phyloP scores from a whole-genome alignment of 2,797 vertebrate genomes.

The Anguilla pacifica region DNA sequence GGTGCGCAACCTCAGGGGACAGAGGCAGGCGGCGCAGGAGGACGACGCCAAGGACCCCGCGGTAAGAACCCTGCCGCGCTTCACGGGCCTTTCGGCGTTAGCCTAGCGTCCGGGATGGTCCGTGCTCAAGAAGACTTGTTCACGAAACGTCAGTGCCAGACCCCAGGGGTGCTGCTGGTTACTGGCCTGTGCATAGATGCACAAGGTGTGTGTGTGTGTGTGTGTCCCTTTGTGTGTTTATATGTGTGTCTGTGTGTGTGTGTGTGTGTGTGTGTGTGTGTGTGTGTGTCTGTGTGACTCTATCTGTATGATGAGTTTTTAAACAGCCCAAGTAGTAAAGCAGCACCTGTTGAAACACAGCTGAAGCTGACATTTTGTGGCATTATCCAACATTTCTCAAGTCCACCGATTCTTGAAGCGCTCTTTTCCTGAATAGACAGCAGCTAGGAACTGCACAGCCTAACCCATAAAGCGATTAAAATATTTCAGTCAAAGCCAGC shows the following conservation, averaged over 20 bases:
- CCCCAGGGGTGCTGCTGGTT: neutral
- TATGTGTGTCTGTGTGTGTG: neutral
- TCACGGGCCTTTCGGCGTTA: neutral
- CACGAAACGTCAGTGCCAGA: neutral
- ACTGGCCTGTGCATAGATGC: neutral
- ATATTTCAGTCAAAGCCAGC: too few relatives aligned
- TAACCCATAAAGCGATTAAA: too few relatives aligned
- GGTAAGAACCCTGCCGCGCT: slow-evolving; percentile 52
- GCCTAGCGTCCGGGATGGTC: neutral
- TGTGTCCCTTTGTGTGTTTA: neutral
- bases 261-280: neutral
- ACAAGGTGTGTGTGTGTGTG: neutral
- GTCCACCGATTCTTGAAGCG: neutral
- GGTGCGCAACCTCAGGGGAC: slow-evolving; percentile 72
- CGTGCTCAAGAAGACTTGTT: neutral
- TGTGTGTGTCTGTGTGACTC: neutral
- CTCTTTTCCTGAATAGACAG: too few relatives aligned
- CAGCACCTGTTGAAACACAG: neutral
- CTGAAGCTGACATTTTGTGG: neutral
- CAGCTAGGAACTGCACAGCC: too few relatives aligned
- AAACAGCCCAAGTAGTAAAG: neutral
- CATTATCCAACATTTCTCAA: neutral
- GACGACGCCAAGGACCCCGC: slow-evolving; percentile 51
- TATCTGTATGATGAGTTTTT: neutral
- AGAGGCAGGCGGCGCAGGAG: slow-evolving; percentile 69